Evolutionary conservation across 2,113 vertebrate species (phyloP).

Genomic region (Hypanus sabinus): DNA sequence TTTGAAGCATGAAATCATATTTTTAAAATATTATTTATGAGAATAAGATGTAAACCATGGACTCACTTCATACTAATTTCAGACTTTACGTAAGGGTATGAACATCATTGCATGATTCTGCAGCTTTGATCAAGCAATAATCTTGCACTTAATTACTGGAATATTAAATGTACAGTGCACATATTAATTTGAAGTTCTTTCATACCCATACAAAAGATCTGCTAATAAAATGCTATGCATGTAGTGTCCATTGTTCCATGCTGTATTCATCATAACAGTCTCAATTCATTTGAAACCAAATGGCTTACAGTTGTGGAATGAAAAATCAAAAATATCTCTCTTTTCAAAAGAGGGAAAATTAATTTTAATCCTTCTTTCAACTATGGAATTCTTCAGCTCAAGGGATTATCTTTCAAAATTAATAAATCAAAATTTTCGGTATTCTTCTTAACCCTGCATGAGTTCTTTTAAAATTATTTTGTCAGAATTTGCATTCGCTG

Average conservation of each 20-base stretch:
- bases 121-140: slow-evolving; percentile 3
- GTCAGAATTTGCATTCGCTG: background rate
- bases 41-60: background rate
- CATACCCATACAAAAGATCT: slow-evolving; percentile 9
- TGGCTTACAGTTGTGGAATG: slow-evolving; percentile 2
- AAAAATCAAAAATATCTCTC: background rate
- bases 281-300: background rate
- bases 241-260: slow-evolving; percentile 17
- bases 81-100: background rate
- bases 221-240: background rate
- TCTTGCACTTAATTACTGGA: background rate
- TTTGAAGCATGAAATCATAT: background rate
- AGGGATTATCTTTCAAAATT: slow-evolving; percentile 28
- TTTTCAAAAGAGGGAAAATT: slow-evolving; percentile 23
- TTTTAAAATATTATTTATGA: background rate
- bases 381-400: background rate
- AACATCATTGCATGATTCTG: background rate
- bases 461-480: slow-evolving; percentile 1
- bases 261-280: slow-evolving; percentile 1
- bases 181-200: background rate
- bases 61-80: background rate
- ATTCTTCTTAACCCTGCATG: background rate
- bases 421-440: slow-evolving; percentile 6
- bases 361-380: slow-evolving; percentile 16
- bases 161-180: background rate